Base-by-base conservation (phyloP, 2,113 vertebrate species). In the Lanius collurio region DNA sequence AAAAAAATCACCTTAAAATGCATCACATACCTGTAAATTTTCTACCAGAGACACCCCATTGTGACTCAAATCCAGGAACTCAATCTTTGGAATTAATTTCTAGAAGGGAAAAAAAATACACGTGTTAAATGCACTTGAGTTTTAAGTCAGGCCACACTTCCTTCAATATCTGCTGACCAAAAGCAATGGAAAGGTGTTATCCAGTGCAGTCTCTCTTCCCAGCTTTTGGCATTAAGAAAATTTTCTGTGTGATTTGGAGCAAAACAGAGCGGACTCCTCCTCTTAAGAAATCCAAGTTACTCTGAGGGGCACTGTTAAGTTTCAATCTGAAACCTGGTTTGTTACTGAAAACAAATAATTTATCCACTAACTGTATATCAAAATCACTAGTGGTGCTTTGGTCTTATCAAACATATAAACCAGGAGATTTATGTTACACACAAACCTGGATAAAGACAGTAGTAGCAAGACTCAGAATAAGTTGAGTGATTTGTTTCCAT, bases 61-160 rank as follows among this genome's bases (percentile, higher is more conserved):
- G 97, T 99, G 98, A 96, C 99, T 99, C 96, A 99, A 98, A 96
- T 99, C 99, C 90, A 99, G 96, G 96, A 99, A 99, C 94, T 99
- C 99, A 85, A 99, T 99, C 97, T 99, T 98, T 3, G 99, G 99
- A 95, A 99, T 99, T 83, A 99, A 94, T 98, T 99, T 99, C 99
- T 99, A 94, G 39, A 95, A 84, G 57, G 55, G 6, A 73, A 76
- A 77, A 82, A 96, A 91, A 79, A 27, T 9, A 15, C 4, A 41
- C 1, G 1, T 9, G 2, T 56, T 70, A 73, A 87, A 94, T 59
- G 14, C 13, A 63, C 26, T 70, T 67, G 12, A 53, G 35, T 21
- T 63, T 49, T n/a, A 47, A 60, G 56, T 44, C 3, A 2, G 20
- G 18, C 13, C 33, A 53, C 11, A 26, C 11, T 74, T 92, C 26